phyloP scores from a whole-genome alignment of 2,113 vertebrate genomes.

The Myotis lucifugus region DNA sequence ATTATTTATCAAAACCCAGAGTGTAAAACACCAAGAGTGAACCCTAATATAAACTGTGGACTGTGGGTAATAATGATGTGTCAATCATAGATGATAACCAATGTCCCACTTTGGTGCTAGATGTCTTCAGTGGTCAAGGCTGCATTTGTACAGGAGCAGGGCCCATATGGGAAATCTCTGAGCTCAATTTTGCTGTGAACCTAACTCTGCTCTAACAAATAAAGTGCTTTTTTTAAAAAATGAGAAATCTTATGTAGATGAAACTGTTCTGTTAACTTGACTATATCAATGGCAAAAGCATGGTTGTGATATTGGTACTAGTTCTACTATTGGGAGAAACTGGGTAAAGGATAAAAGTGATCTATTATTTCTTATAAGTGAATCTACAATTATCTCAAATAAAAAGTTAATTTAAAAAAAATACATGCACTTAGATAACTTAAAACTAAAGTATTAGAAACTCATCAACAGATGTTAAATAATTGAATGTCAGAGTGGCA shows the following conservation, averaged over 20 bases:
- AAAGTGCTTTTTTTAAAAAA: background rate
- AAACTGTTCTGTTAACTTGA: background rate
- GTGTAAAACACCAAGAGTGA: background rate
- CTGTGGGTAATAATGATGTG: background rate
- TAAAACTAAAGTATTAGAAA: constrained; percentile 2
- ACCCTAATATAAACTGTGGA: background rate
- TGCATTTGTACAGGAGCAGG: too few species aligned
- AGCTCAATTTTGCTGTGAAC: background rate
- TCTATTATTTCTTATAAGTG: background rate
- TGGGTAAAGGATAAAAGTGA: background rate
- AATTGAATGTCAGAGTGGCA: background rate
- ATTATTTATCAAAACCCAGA: background rate
- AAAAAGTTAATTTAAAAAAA: background rate
- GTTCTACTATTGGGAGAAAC: background rate
- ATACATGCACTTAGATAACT: background rate
- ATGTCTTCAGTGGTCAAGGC: background rate
- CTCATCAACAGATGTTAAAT: background rate
- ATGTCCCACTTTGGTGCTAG: background rate
- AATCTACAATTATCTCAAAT: background rate
- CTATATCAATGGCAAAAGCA: background rate
- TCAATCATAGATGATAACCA: background rate
- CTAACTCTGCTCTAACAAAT: background rate
- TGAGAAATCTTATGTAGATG: background rate
- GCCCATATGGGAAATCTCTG: background rate
- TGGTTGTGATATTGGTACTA: background rate